Evolutionary conservation across 2,797 vertebrate species (phyloP), one percentile per base, ranked within the genome.

Genomic region (Dendrocincla tyrannina): DNA sequence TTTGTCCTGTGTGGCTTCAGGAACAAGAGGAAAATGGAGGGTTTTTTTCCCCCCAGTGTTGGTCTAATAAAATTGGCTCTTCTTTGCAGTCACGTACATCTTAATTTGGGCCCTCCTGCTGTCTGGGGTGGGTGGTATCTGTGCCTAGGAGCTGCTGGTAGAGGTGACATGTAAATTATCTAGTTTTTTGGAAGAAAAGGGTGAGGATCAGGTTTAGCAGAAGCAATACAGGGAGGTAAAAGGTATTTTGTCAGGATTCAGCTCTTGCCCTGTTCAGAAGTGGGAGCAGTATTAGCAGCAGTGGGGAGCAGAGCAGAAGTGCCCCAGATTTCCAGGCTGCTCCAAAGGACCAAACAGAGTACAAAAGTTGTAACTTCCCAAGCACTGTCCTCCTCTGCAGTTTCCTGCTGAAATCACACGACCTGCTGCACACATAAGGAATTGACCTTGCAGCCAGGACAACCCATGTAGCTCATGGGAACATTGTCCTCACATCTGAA

Each of bases 81-180:
- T 68, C 25, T 27, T 63, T 80, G 75, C 89, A 91, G 83, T 82
- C 91, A 68, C 1, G 10, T 74, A 90, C 68, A 3, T 87, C 89
- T 95, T 80, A 68, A 93, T 88, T 59, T 77, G 94, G 75, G 88
- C 47, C 68, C 89, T 89, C 28, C 3, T 92, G 93, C 85, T 85
- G 0, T 0, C 14, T 18, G 66, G 35, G 75, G 62, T 66, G 80
- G 80, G 90, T 67, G 70, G 46, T 47, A 10, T 60, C 64, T 28
- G 62, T 23, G 44, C 52, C 85, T 39, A 4, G 69, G 77, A 55
- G 62, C 66, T 75, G 79, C 87, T 83, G 79, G 62, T 42, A 4
- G 13, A 42, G 64, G 32, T 85, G n/a, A 55, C 0, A 5, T 73
- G 75, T 55, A 33, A 85, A 83, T 13, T 7, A 28, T 33, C 17